These are phyloP conservation scores for Cylas formicarius DNA, from an alignment of 1,140 invertebrate species.

Conservation along the genomic window DNA sequence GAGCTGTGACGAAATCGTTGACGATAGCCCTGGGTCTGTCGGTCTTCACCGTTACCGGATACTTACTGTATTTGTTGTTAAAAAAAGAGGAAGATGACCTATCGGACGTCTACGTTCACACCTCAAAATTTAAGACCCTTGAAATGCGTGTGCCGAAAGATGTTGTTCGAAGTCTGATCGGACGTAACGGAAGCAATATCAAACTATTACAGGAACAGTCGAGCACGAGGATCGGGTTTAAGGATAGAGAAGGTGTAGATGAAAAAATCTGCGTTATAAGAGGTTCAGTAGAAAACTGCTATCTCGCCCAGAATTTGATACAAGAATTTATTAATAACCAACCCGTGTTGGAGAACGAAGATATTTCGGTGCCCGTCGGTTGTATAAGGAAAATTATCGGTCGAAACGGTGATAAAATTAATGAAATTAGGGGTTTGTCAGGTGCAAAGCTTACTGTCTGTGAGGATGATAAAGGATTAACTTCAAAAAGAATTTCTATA, in stretches of 20 bases:
- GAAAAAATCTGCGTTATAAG: constrained; percentile 58
- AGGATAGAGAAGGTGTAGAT: constrained; percentile 44
- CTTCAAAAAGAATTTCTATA: constrained; percentile 37
- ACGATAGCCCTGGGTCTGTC: constrained; percentile 40
- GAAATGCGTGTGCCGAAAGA: constrained; percentile 46
- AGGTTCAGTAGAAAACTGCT: constrained; percentile 54
- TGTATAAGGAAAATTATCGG: constrained; percentile 63
- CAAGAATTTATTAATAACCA: constrained; percentile 61
- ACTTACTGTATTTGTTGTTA: constrained; percentile 42
- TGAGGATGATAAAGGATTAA: constrained; percentile 27
- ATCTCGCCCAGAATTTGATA: constrained; percentile 63
- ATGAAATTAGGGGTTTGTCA: constrained; percentile 56
- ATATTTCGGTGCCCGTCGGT: constrained; percentile 57
- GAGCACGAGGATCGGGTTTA: constrained; percentile 61
- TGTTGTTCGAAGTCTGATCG: constrained; percentile 48
- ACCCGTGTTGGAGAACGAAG: constrained; percentile 54
- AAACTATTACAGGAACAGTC: constrained; percentile 64
- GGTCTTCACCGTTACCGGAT: constrained; percentile 40
- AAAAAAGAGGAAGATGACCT: constrained; percentile 41
- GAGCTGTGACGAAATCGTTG: constrained; percentile 26
- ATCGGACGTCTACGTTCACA: constrained; percentile 23
- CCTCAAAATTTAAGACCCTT: constrained; percentile 33
- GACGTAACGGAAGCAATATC: constrained; percentile 58
- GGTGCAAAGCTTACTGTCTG: constrained; percentile 55
- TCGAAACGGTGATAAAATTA: constrained; percentile 59